phyloP scores from a whole-genome alignment of 2,113 vertebrate genomes.

The Acrocephalus arundinaceus region DNA sequence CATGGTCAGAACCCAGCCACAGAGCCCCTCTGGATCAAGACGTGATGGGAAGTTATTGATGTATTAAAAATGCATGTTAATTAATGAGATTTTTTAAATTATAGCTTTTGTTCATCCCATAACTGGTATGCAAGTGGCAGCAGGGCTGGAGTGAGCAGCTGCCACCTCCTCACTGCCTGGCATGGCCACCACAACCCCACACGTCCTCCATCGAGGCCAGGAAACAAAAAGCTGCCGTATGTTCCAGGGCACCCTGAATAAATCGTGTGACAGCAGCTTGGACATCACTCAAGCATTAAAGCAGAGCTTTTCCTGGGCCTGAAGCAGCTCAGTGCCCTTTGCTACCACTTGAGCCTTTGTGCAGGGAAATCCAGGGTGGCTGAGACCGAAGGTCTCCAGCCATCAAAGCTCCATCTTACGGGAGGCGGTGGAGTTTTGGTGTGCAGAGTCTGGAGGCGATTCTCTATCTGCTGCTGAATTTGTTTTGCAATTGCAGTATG shows the following conservation, averaged over 20 bases:
- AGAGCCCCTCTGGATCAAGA: background rate
- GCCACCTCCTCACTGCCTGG: background rate
- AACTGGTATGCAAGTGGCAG: background rate
- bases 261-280: background rate
- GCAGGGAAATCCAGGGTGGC: background rate
- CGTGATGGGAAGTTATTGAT: background rate
- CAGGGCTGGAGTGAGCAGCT: background rate
- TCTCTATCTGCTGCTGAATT: slow-evolving; percentile 59
- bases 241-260: background rate
- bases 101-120: background rate
- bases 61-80: background rate
- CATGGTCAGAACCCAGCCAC: background rate
- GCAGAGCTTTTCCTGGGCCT: background rate
- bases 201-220: background rate
- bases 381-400: background rate
- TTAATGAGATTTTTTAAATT: background rate
- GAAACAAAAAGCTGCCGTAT: background rate
- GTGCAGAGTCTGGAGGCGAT: slow-evolving; percentile 51
- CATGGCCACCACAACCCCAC: background rate
- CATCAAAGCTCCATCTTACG: background rate
- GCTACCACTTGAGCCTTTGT: background rate
- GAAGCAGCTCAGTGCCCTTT: background rate
- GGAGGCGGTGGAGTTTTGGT: background rate
- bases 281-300: background rate
- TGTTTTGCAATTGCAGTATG: slow-evolving; percentile 52